Evolutionary conservation across 2,888 invertebrate species (phyloP).

Genomic region (Lithophane semibrunnea): DNA sequence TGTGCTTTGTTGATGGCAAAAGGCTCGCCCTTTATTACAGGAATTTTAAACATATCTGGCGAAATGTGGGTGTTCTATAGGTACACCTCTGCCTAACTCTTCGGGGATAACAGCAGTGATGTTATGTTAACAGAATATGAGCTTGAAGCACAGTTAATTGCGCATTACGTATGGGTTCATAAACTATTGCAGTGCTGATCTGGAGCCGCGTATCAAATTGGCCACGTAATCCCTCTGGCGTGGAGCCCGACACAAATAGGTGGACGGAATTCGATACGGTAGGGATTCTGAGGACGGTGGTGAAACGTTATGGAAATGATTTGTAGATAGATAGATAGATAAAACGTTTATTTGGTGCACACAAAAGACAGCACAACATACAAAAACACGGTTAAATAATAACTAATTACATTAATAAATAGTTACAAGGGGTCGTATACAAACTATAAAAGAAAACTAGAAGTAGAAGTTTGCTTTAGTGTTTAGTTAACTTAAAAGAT

Average conservation of each 20-base stretch:
- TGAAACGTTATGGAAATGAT: constrained; percentile 36
- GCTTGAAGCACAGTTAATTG: constrained; percentile 24
- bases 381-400: too few species aligned
- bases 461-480: neutral
- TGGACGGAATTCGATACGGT: constrained; percentile 57
- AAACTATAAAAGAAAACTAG: too few species aligned
- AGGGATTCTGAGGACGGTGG: constrained; percentile 38
- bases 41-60: neutral
- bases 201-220: constrained; percentile 69
- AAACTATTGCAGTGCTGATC: constrained; percentile 59
- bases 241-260: constrained; percentile 60
- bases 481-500: too few species aligned
- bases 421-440: too few species aligned
- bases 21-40: neutral
- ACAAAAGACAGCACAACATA: too few species aligned
- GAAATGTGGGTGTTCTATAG: neutral
- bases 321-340: too few species aligned
- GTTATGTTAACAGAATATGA: neutral
- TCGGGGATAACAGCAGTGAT: neutral
- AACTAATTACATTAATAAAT: too few species aligned
- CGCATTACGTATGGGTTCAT: constrained; percentile 50
- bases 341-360: too few species aligned
- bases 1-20: too few species aligned
- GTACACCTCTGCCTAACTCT: neutral
- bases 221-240: constrained; percentile 67